phyloP scores from a whole-genome alignment of 2,113 vertebrate genomes.

The Tenebrosternarchus preto region DNA sequence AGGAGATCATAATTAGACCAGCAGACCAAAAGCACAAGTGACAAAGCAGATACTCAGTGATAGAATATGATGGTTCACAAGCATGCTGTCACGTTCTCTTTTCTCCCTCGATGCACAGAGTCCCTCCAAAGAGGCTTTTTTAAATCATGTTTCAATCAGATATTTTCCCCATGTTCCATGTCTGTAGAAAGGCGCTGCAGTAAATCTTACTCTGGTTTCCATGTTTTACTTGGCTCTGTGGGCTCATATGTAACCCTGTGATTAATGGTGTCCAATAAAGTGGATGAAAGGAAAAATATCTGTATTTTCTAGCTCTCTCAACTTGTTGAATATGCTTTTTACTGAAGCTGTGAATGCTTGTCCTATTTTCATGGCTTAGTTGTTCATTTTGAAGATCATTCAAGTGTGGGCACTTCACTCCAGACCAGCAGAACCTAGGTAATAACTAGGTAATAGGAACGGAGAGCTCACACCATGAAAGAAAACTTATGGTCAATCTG shows the following conservation, averaged over 20 bases:
- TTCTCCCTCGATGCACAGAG: background rate
- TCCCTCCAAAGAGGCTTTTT: slow-evolving; percentile 36
- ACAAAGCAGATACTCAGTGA: background rate
- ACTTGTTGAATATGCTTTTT: slow-evolving; percentile 17
- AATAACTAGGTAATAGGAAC: background rate
- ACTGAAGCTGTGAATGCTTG: slow-evolving; percentile 18
- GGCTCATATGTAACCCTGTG: slow-evolving; percentile 38
- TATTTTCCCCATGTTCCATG: slow-evolving; percentile 24
- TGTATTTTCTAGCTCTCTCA: slow-evolving; percentile 31
- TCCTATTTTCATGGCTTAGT: slow-evolving; percentile 32
- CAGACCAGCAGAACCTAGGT: background rate
- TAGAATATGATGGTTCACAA: slow-evolving; percentile 24
- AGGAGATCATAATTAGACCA: slow-evolving; percentile 19
- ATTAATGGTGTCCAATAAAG: slow-evolving; percentile 49
- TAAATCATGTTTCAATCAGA: slow-evolving; percentile 39
- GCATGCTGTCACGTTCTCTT: slow-evolving; percentile 6
- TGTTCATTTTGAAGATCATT: slow-evolving; percentile 11
- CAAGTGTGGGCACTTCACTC: background rate
- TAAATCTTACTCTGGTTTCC: slow-evolving; percentile 49
- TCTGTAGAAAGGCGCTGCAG: slow-evolving; percentile 35
- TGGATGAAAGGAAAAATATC: slow-evolving; percentile 42
- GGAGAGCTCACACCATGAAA: background rate
- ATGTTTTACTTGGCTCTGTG: slow-evolving; percentile 46
- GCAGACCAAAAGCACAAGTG: background rate
- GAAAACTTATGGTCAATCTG: background rate